Evolutionary conservation across 2,888 invertebrate genomes (phyloP), one percentile per base, ranked within the genome.

Genomic region (Tetragonisca angustula): DNA sequence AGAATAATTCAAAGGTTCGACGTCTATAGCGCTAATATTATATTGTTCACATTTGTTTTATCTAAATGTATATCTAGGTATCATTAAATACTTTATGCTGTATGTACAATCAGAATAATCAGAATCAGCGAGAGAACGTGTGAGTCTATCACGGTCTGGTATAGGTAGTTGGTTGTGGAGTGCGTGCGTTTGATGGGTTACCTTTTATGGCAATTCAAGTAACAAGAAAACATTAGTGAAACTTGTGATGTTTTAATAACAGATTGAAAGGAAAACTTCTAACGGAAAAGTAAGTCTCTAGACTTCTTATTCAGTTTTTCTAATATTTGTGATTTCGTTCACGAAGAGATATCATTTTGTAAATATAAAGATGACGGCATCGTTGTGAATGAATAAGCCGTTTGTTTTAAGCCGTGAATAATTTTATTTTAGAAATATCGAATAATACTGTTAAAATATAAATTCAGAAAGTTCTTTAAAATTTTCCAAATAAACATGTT

Each of bases 171-270:
- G 84, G 65, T 84, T 43, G 85, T 65, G 76, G 75, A 70, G 85
- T 86, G 75, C 81, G 79, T 84, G 85, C 76, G 70, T 88, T 90
- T 80, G 82, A 79, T 91, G 92, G 94, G 91, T 94, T 93, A 90
- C 94, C 94, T 93, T 94, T 94, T 94, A 94, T 94, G 94, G 94
- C 92, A 91, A 94, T 94, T 91, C 87, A 83, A 85, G 85, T 73
- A 75, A 81, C 81, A 85, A 83, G 87, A 87, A 90, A 90, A 87
- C 81, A 86, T 90, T 84, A 65, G 77, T 64, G 65, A 69, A 74
- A 81, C 79, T 89, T 88, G 92, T 91, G 88, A 91, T 92, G 90
- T 88, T 90, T 85, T 88, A 90, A 88, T 79, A 87, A 88, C 68
- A 64, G 75, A 81, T 65, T 82, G 72, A 49, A 71, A 76, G 59